These are phyloP conservation scores for Volucella zonaria DNA, from an alignment of 2,888 invertebrate species.

Conservation along the genomic window DNA sequence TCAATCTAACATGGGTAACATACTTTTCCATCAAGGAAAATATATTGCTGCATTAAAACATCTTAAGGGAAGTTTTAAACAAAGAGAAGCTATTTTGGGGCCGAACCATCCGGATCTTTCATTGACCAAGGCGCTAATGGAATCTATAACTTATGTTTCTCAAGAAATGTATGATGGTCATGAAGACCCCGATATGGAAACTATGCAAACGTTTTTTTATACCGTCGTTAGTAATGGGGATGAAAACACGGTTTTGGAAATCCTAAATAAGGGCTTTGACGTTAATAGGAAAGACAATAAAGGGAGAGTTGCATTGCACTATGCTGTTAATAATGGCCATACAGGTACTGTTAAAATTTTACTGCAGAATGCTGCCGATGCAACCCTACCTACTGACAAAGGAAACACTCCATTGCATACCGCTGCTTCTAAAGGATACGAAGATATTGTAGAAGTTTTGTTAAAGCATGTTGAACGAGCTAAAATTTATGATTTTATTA, in stretches of 20 bases:
- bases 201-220: not conserved
- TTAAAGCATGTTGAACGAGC: conserved; percentile 14
- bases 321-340: conserved; percentile 65
- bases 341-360: conserved; percentile 54
- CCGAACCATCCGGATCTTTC: not conserved
- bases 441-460: conserved; percentile 44
- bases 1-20: conserved; percentile 2
- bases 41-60: not conserved
- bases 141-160: not conserved
- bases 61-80: not conserved
- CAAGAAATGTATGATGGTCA: not conserved
- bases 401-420: conserved; percentile 50
- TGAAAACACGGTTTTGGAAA: conserved; percentile 1
- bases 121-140: not conserved
- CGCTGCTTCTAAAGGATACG: conserved; percentile 31
- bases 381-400: conserved; percentile 22
- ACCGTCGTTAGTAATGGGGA: conserved; percentile 12
- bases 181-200: not conserved
- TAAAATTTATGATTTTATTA: conserved; percentile 25
- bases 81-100: conserved; percentile 7
- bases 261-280: conserved; percentile 19
- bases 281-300: conserved; percentile 18
- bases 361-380: conserved; percentile 65
- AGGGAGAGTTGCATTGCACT: conserved; percentile 72
- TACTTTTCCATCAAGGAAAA: not conserved